Evolutionary conservation across 2,113 vertebrate genomes (phyloP).

Genomic region (Archilochus colubris): DNA sequence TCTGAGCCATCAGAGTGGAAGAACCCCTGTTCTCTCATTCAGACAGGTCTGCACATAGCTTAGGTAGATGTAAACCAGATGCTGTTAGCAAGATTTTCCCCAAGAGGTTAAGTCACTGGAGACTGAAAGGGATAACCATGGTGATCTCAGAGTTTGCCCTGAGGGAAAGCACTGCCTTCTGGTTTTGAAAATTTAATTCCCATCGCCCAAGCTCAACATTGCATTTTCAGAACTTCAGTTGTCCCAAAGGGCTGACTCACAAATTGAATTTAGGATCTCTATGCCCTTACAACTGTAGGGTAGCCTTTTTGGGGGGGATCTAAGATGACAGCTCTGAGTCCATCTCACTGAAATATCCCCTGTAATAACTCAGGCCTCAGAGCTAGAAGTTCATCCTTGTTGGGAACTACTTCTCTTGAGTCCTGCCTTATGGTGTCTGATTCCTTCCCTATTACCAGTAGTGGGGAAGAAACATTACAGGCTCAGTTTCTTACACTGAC

Average conservation of each 20-base stretch:
- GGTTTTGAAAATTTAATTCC: neutral
- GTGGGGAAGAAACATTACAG: neutral
- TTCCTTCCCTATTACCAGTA: neutral
- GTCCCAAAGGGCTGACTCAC: neutral
- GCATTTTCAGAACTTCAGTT: neutral
- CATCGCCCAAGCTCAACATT: neutral
- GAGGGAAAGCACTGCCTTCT: neutral
- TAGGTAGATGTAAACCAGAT: neutral
- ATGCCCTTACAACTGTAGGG: neutral
- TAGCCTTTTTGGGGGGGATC: neutral
- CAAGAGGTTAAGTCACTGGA: neutral
- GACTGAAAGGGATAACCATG: rapidly evolving
- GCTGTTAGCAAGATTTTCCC: neutral
- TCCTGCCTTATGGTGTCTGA: neutral
- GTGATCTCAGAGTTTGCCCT: neutral
- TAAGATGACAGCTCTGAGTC: neutral
- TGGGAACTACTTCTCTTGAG: neutral
- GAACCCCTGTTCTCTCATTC: neutral
- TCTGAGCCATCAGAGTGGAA: neutral
- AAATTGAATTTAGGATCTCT: neutral
- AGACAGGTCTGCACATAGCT: neutral
- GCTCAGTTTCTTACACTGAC: neutral
- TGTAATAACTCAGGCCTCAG: neutral
- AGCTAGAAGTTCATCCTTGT: neutral
- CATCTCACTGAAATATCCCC: neutral